Base-by-base conservation (phyloP, 1,140 invertebrate species). In the Conus ventricosus region DNA sequence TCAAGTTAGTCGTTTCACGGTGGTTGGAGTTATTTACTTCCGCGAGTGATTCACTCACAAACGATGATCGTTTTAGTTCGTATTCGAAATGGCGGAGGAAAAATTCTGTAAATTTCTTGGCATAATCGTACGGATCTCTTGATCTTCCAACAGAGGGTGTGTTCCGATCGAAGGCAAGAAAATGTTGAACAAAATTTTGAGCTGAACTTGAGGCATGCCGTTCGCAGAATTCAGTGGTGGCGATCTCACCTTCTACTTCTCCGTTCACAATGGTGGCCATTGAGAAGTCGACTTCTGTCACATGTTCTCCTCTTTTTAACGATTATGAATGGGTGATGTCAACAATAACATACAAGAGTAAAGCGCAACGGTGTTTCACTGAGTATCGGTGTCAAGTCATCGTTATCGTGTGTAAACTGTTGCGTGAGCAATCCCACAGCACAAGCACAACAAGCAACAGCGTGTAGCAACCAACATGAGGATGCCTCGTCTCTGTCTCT, bases 171-270 rank as follows among this genome's bases (percentile, higher is more conserved):
- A 97, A 98, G 84, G 96, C 96, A 90, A 97, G 96, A 94, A 97
- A 98, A 90, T 97, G 97, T 94, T 97, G 97, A 90, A 97, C 97
- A 95, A 98, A 98, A 94, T 98, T 97, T 88, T 97, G 96, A 60
- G 98, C 98, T 84, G 97, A 97, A 80, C 96, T 96, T 93, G 96
- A 96, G 76, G 98, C 98, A 95, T 98, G 97, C 95, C 97, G 96
- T 94, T 98, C 97, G 95, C 98, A 98, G 95, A 98, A 98, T 93
- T 98, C 97, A 55, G 92, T 90, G 93, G 95, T 95, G 25, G 88
- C 89, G 76, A 57, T 86, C 76, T 91, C 89, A 20, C 88, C 91
- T 71, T 86, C 88, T 88, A 88, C 75, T 63, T 92, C 93, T 51
- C 91, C 92, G 87, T 91, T 92, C 23, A 91, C 90, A 20, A 71